Evolutionary conservation across 2,113 vertebrate species (phyloP).

Genomic region (Perccottus glenii): DNA sequence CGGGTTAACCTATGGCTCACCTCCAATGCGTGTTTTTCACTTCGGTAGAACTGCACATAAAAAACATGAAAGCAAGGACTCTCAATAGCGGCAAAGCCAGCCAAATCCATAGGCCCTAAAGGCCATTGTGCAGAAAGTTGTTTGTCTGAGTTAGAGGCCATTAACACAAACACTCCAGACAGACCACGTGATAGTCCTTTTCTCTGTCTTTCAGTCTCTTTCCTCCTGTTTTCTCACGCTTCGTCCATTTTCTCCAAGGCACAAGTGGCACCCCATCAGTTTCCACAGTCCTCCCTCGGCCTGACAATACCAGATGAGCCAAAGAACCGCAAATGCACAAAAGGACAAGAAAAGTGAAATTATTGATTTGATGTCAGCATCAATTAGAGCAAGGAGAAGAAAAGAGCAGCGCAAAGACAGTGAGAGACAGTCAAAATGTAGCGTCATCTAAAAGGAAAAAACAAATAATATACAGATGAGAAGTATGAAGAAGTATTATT

Average conservation of each 20-base stretch:
- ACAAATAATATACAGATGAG: neutral
- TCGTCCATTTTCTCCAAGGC: constrained; percentile 23
- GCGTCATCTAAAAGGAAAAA: constrained; percentile 6
- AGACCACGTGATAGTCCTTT: neutral
- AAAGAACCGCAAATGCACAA: constrained; percentile 58
- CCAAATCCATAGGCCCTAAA: constrained; percentile 12
- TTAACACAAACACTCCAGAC: constrained; percentile 16
- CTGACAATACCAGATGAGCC: constrained; percentile 44
- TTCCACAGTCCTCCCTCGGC: constrained; percentile 38
- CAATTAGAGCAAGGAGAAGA: constrained; percentile 58
- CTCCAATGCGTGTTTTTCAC: constrained; percentile 53
- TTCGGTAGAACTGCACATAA: constrained; percentile 45
- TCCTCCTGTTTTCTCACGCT: constrained; percentile 22
- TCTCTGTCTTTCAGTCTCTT: constrained; percentile 22
- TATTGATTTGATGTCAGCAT: constrained; percentile 76
- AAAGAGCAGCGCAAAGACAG: constrained; percentile 23
- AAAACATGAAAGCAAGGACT: constrained; percentile 30
- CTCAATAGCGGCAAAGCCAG: constrained; percentile 7
- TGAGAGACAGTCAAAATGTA: constrained; percentile 17
- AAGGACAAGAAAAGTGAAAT: constrained; percentile 64
- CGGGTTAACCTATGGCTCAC: constrained; percentile 39
- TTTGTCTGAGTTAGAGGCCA: constrained; percentile 12
- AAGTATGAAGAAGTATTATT: neutral
- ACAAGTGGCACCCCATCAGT: constrained; percentile 44
- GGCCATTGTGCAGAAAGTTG: constrained; percentile 15